Conservation (phyloP, 2,888 invertebrate genomes). For the Tinea semifulvella region DNA sequence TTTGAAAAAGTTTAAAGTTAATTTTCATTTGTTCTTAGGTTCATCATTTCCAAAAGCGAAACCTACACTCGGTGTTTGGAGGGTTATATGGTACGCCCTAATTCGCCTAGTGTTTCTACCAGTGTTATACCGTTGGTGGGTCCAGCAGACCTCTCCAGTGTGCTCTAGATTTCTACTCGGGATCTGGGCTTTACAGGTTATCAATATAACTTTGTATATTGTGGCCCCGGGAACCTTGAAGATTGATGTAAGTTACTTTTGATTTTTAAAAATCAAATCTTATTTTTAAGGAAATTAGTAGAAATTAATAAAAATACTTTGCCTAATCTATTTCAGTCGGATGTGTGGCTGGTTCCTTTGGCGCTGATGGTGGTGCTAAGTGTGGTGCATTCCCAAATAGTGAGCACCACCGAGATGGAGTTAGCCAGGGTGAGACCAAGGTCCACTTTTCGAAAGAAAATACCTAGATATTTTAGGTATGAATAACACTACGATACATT, state of each 20-base stretch:
- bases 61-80: constrained; percentile 89
- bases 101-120: constrained; percentile 86
- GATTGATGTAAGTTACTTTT: constrained; percentile 54
- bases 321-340: constrained; percentile 34
- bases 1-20: too few relatives aligned
- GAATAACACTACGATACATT: too few relatives aligned
- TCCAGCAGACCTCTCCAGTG: constrained; percentile 82
- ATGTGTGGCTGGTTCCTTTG: constrained; percentile 54
- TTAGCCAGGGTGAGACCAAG: constrained; percentile 50
- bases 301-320: not conserved
- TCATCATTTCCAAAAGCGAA: constrained; percentile 96
- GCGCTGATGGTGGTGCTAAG: constrained; percentile 55
- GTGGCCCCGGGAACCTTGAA: constrained; percentile 45
- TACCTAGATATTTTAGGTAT: constrained; percentile 54
- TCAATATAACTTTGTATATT: constrained; percentile 68
- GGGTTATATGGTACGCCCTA: constrained; percentile 85
- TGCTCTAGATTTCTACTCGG: constrained; percentile 78
- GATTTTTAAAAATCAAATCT: constrained; percentile 2
- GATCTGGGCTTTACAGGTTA: constrained; percentile 80
- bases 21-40: constrained; percentile 69
- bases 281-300: not conserved
- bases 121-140: constrained; percentile 88
- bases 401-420: constrained; percentile 60
- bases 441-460: constrained; percentile 41
- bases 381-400: constrained; percentile 59